These are phyloP conservation scores for Paradoxurus hermaphroditus DNA, from an alignment of 2,113 vertebrate genomes.

Conservation along the genomic window DNA sequence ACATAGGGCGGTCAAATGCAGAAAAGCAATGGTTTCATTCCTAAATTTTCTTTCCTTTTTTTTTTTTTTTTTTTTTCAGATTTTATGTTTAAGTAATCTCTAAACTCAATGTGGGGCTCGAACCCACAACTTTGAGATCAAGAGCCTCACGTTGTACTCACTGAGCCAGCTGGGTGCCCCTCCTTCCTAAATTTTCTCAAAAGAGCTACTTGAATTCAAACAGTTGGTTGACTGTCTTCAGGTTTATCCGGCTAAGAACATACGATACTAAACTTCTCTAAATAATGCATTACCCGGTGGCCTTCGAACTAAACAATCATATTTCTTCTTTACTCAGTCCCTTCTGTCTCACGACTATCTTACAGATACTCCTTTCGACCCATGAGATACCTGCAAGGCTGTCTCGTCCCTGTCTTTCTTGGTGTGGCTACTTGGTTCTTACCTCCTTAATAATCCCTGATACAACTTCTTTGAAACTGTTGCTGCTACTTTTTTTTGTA, in stretches of 20 bases:
- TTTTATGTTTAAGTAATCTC: no score
- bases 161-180: no score
- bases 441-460: neutral
- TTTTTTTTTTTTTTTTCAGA: no score
- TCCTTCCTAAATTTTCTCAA: neutral
- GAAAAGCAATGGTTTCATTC: neutral
- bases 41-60: neutral
- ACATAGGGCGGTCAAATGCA: neutral
- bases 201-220: neutral
- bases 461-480: neutral
- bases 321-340: neutral
- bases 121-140: no score
- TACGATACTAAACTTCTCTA: neutral
- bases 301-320: neutral
- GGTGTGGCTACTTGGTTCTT: neutral
- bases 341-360: neutral
- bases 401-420: neutral
- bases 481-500: neutral
- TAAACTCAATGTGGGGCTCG: no score
- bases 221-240: neutral
- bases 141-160: no score
- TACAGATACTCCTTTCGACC: neutral
- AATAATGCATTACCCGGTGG: neutral
- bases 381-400: neutral
- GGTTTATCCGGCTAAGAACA: neutral